A percentile compares a stretch with the other conserved stretches of the same genome.
Conservation (phyloP, 2,113 vertebrate genomes). For the Chiloscyllium plagiosum region DNA sequence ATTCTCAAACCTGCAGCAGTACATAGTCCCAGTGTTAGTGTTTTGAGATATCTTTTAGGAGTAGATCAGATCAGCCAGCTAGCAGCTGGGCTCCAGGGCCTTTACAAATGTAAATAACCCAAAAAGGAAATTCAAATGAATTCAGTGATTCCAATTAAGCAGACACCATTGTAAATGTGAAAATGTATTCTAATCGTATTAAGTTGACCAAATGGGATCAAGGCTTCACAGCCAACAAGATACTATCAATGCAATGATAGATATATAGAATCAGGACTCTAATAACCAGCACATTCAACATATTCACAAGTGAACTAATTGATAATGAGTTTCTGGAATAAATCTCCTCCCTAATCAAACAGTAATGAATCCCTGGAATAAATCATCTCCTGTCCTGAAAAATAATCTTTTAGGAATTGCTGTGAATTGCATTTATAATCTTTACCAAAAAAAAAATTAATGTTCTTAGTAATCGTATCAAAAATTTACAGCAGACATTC, state of each 20-base stretch:
- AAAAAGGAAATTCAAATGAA: conserved; percentile 8
- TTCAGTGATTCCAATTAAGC: neutral
- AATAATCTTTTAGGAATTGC: neutral
- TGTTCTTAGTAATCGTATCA: neutral
- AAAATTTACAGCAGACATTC: neutral
- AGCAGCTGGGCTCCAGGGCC: neutral
- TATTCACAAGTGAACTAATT: neutral
- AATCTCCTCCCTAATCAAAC: neutral
- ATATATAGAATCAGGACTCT: neutral
- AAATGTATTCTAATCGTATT: conserved; percentile 13
- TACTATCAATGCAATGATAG: neutral
- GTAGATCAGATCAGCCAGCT: neutral
- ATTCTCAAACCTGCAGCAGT: conserved; percentile 5
- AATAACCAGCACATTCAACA: neutral
- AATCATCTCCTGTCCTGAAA: neutral
- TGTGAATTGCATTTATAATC: neutral
- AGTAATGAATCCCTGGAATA: neutral
- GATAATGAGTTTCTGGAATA: neutral
- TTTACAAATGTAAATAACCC: conserved; percentile 30
- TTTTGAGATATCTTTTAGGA: neutral
- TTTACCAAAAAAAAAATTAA: neutral
- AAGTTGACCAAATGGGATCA: neutral
- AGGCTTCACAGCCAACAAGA: neutral
- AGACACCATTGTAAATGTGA: conserved; percentile 12
- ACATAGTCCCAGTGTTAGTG: neutral